Evolutionary conservation across 2,113 vertebrate species (phyloP).

Genomic region (Rhodinocichla rosea): DNA sequence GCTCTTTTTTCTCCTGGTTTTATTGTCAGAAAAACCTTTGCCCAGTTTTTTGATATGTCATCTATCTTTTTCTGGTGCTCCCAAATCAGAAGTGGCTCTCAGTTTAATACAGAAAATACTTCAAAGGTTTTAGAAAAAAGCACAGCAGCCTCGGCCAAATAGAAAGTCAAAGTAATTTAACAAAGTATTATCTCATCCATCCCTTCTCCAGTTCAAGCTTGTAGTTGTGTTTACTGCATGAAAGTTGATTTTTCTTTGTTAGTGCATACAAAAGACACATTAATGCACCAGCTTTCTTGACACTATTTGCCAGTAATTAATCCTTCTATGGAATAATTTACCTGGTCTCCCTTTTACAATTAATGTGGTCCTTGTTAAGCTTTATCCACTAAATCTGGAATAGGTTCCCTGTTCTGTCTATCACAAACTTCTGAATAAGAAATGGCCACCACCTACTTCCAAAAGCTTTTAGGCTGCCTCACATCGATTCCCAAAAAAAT

Average conservation of each 20-base stretch:
- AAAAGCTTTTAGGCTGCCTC: neutral
- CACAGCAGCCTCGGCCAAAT: rapidly evolving
- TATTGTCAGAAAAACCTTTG: neutral
- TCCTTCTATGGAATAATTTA: neutral
- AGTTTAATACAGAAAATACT: neutral
- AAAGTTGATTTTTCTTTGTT: neutral
- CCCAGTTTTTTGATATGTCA: neutral
- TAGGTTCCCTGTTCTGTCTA: neutral
- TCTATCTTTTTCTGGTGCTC: neutral
- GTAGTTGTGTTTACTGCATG: neutral
- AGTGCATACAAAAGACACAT: neutral
- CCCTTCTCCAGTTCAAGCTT: neutral
- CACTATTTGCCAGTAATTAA: neutral
- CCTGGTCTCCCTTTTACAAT: neutral
- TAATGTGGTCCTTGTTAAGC: neutral
- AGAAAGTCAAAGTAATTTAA: neutral
- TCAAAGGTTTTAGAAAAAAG: neutral
- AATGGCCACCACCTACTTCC: neutral
- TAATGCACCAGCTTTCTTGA: neutral
- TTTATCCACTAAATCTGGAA: neutral
- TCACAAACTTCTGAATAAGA: neutral
- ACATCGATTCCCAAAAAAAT: neutral
- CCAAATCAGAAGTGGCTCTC: neutral
- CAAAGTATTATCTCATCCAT: neutral
- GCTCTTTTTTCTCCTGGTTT: neutral